Conservation (phyloP, 2,888 invertebrate species). For the Chaetoderma sp. region DNA sequence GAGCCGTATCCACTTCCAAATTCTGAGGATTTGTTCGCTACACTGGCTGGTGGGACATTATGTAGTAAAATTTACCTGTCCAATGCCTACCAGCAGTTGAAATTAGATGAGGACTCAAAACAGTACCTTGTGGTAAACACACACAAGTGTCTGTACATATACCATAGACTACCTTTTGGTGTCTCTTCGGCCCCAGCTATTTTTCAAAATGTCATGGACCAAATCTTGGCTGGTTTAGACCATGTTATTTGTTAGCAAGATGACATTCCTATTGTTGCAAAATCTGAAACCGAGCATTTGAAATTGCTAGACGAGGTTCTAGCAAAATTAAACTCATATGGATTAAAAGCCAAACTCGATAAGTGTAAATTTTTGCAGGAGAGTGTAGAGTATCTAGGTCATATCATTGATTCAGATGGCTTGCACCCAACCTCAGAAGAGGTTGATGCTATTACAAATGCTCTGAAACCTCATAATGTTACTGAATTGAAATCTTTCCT, state of each 20-base stretch:
- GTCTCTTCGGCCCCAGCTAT: no score
- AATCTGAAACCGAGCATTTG: neutral
- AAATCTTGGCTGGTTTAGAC: neutral
- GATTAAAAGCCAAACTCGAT: constrained; percentile 9
- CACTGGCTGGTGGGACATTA: constrained; percentile 29
- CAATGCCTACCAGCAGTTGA: constrained; percentile 23
- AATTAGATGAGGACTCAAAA: constrained; percentile 29
- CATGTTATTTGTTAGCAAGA: neutral
- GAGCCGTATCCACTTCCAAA: constrained; percentile 48
- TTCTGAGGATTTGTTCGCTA: constrained; percentile 46
- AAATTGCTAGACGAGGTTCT: neutral
- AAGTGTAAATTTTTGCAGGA: constrained; percentile 18
- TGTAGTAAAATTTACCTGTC: constrained; percentile 28
- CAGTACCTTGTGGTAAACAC: constrained; percentile 8
- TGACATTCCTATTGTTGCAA: neutral
- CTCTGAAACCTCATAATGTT: constrained; percentile 15
- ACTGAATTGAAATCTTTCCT: constrained; percentile 6
- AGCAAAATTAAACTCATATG: neutral
- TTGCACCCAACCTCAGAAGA: constrained; percentile 25
- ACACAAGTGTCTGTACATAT: neutral
- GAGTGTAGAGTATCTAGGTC: constrained; percentile 25
- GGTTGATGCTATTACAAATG: constrained; percentile 20
- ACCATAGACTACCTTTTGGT: constrained; percentile 8
- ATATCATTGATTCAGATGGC: constrained; percentile 30
- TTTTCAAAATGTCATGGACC: constrained; percentile 3